A percentile compares a stretch with the other conserved stretches of the same genome.
Conservation (phyloP, 2,888 invertebrate genomes). For the Drosophila colorata region DNA sequence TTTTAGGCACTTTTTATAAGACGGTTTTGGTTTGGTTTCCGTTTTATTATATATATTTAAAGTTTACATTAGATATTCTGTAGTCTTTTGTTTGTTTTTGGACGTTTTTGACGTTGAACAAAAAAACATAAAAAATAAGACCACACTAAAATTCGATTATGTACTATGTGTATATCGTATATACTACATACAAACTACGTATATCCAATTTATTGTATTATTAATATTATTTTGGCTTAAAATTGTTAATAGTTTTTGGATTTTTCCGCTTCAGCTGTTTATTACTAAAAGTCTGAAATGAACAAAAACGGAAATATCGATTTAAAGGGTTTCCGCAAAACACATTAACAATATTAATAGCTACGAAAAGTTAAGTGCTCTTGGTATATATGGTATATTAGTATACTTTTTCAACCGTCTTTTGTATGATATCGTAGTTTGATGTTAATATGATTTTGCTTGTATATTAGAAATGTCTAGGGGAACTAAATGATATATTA, state of each 20-base stretch:
- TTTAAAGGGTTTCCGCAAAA: neutral
- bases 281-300: conserved; percentile 34
- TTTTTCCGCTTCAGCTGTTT: conserved; percentile 28
- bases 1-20: conserved; percentile 75
- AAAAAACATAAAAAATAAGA: conserved; percentile 38
- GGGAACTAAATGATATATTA: too few species aligned
- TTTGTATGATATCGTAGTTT: too few species aligned
- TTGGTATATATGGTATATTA: too few species aligned
- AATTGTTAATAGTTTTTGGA: conserved; percentile 38
- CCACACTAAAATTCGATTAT: conserved; percentile 45
- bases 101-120: conserved; percentile 34
- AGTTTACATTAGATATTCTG: conserved; percentile 9
- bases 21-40: conserved; percentile 76
- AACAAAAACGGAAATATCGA: neutral
- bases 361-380: too few species aligned
- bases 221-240: conserved; percentile 53
- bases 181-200: conserved; percentile 15
- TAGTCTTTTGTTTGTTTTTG: conserved; percentile 44
- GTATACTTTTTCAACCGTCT: too few species aligned
- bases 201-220: conserved; percentile 25
- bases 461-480: too few species aligned
- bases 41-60: conserved; percentile 21
- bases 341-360: neutral
- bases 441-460: too few species aligned
- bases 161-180: conserved; percentile 35